Percentiles rank a stretch among this genome's conserved stretches.
Evolutionary conservation across 2,113 vertebrate species (phyloP).

Genomic region (Vicugna pacos): DNA sequence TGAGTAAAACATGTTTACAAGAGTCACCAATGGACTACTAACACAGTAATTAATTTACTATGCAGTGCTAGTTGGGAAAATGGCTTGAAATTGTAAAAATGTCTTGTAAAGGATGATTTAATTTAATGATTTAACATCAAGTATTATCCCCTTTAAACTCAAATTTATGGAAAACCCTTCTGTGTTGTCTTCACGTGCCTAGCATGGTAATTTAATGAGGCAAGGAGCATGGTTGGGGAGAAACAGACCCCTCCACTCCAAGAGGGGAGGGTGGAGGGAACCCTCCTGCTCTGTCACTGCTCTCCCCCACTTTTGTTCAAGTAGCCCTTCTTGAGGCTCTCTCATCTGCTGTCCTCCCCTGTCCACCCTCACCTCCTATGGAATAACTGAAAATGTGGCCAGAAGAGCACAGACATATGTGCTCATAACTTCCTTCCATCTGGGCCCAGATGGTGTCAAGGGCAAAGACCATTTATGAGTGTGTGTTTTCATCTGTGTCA

Average conservation of each 20-base stretch:
- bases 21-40: constrained; percentile 69
- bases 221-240: neutral
- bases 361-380: no score
- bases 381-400: neutral
- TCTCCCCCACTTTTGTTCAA: neutral
- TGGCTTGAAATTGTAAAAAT: constrained; percentile 77
- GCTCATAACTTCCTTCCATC: neutral
- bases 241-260: neutral
- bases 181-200: neutral
- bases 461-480: neutral
- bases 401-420: neutral
- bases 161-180: constrained; percentile 74
- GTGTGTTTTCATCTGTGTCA: neutral
- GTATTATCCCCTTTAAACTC: constrained; percentile 66
- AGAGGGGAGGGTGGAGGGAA: neutral
- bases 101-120: constrained; percentile 80
- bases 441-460: neutral
- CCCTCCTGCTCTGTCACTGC: neutral
- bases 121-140: constrained; percentile 46
- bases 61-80: constrained; percentile 67
- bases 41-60: constrained; percentile 77
- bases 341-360: neutral
- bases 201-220: constrained; percentile 24
- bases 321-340: neutral
- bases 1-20: constrained; percentile 68